A percentile compares a stretch with the other conserved stretches of the same genome.
Evolutionary conservation across 2,888 invertebrate species (phyloP).

Genomic region (Spisula subtruncata): DNA sequence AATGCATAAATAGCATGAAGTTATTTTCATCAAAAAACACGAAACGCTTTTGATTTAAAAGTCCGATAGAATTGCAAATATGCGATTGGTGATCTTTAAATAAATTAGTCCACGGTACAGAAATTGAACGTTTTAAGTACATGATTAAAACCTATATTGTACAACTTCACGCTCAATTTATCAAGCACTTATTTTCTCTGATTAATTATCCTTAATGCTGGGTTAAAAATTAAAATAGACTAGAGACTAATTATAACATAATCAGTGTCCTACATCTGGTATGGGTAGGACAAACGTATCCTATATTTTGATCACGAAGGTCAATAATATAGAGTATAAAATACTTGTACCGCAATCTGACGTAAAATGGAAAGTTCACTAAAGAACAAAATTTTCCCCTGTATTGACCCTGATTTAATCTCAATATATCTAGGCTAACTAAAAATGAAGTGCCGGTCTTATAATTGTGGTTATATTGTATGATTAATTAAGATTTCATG

Average conservation of each 20-base stretch:
- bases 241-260: background rate
- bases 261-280: background rate
- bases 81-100: background rate
- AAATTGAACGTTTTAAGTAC: background rate
- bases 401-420: no score
- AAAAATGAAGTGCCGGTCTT: no score
- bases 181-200: background rate
- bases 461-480: no score
- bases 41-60: background rate
- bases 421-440: no score
- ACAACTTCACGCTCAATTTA: constrained; percentile 11
- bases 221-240: background rate
- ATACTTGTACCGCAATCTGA: no score
- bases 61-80: constrained; percentile 21
- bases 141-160: background rate
- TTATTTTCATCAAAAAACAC: constrained; percentile 4
- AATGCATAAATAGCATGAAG: background rate
- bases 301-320: no score
- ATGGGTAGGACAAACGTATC: no score
- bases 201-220: background rate
- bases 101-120: background rate
- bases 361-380: no score
- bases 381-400: no score
- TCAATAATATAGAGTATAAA: no score
- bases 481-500: no score